These are phyloP conservation scores for Paraescarpia echinospica DNA, from an alignment of 1,140 invertebrate species.

Conservation along the genomic window DNA sequence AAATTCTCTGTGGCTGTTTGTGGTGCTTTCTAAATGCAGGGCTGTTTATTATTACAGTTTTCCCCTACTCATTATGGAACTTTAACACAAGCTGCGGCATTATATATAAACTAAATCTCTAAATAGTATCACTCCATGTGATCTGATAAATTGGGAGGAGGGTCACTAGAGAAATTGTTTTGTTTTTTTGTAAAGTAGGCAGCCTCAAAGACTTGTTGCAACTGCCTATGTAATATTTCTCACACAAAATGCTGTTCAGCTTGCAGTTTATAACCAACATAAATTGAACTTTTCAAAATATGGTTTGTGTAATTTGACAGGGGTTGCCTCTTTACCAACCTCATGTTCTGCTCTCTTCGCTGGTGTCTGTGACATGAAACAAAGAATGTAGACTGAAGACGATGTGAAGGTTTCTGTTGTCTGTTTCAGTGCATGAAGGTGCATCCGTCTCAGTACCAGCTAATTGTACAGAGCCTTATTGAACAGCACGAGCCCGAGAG, in stretches of 20 bases:
- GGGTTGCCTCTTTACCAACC: not conserved
- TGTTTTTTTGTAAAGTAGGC: no score
- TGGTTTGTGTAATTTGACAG: not conserved
- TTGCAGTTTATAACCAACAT: not conserved
- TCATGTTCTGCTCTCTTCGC: not conserved
- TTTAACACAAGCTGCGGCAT: no score
- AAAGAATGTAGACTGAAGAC: not conserved
- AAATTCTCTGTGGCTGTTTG: not conserved
- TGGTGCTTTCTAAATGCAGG: not conserved
- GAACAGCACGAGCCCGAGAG: conserved; percentile 16
- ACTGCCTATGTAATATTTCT: not conserved
- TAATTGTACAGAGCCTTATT: not conserved
- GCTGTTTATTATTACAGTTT: no score
- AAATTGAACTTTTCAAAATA: not conserved
- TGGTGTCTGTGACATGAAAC: not conserved
- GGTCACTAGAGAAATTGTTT: not conserved
- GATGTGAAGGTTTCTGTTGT: not conserved
- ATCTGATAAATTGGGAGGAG: no score
- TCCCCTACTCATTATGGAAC: no score
- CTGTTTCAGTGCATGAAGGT: not conserved
- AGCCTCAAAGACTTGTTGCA: not conserved
- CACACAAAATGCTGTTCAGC: not conserved
- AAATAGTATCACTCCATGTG: no score
- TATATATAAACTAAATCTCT: no score
- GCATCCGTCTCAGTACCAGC: not conserved